phyloP scores from a whole-genome alignment of 2,113 vertebrate species.

The Merops nubicus region DNA sequence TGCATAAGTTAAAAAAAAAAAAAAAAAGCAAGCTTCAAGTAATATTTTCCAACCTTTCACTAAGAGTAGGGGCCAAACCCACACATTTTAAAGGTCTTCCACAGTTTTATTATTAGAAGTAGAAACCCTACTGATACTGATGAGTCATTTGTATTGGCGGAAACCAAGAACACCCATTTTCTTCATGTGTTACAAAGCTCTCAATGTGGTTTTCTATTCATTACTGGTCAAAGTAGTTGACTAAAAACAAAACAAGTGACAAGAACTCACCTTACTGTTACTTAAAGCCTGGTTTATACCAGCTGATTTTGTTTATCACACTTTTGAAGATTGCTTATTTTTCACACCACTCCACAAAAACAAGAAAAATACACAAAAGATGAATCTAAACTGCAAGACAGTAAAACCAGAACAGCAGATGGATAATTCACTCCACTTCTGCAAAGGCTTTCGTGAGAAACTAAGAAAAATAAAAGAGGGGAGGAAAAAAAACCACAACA shows the following conservation, averaged over 20 bases:
- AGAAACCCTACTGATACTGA: slow-evolving; percentile 81
- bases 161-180: slow-evolving; percentile 82
- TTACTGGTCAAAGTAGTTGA: slow-evolving; percentile 67
- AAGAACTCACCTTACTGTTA: slow-evolving; percentile 33
- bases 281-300: not conserved
- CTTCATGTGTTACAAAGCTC: slow-evolving; percentile 69
- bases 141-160: slow-evolving; percentile 82
- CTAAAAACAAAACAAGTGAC: slow-evolving; percentile 45
- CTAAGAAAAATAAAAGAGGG: not conserved
- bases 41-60: slow-evolving; percentile 86
- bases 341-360: not conserved
- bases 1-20: not conserved
- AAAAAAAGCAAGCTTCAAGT: slow-evolving; percentile 38
- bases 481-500: not conserved
- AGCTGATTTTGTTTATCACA: slow-evolving; percentile 27
- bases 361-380: slow-evolving; percentile 26
- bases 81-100: slow-evolving; percentile 78
- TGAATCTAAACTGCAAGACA: not conserved
- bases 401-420: slow-evolving; percentile 51
- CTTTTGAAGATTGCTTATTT: not conserved
- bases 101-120: slow-evolving; percentile 85
- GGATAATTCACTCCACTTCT: not conserved
- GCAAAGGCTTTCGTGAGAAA: not conserved
- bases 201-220: slow-evolving; percentile 74
- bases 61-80: slow-evolving; percentile 70